A percentile compares a stretch with the other conserved stretches of the same genome.
Conservation (phyloP, 2,888 invertebrate species). For the Girardia tigrina region DNA sequence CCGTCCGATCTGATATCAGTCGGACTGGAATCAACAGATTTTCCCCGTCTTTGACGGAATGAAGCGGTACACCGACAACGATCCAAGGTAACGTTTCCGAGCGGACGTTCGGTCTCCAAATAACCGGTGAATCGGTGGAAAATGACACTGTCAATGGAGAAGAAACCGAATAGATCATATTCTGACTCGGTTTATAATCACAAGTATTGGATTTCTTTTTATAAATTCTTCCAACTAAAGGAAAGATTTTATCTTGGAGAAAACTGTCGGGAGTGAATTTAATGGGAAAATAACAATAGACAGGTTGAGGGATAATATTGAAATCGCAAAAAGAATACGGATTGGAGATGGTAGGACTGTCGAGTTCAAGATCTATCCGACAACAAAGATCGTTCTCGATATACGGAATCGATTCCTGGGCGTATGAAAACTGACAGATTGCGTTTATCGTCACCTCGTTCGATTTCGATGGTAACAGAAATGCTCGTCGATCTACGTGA, state of each 20-base stretch:
- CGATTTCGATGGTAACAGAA: neutral
- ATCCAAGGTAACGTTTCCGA: neutral
- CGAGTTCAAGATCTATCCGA: neutral
- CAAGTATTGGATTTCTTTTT: neutral
- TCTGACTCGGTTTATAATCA: neutral
- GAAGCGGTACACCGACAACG: neutral
- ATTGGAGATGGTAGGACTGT: neutral
- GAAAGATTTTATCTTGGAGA: neutral
- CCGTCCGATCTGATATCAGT: neutral
- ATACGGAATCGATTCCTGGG: neutral
- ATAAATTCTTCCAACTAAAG: neutral
- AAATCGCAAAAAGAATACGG: neutral
- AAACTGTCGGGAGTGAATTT: neutral
- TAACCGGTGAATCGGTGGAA: neutral
- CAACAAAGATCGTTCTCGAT: neutral
- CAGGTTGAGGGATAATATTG: neutral
- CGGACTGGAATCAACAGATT: slow-evolving; percentile 20
- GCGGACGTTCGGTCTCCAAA: neutral
- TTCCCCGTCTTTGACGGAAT: neutral
- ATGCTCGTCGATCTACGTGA: neutral
- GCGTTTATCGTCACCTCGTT: neutral
- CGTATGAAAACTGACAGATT: neutral
- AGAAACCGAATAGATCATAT: neutral
- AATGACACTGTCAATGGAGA: neutral
- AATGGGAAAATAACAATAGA: neutral